phyloP scores from a whole-genome alignment of 2,797 vertebrate genomes.

The Centroberyx gerrardi region DNA sequence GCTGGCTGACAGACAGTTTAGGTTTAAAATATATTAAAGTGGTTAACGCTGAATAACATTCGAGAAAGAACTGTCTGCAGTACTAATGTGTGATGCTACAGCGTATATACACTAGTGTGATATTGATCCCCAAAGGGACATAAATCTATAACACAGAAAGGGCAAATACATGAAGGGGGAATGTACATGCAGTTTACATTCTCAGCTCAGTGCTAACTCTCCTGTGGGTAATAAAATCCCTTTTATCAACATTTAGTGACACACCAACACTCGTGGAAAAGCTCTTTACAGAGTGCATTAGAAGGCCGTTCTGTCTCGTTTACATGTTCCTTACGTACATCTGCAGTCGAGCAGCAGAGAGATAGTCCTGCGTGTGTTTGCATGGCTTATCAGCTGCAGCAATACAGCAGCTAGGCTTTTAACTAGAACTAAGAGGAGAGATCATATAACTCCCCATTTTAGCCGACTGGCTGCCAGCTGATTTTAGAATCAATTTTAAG shows the following conservation, averaged over 20 bases:
- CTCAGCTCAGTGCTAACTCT: constrained; percentile 26
- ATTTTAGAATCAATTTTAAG: not conserved
- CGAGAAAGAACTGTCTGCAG: too few species aligned
- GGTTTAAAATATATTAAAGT: not conserved
- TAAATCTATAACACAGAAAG: not conserved
- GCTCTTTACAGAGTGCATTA: constrained; percentile 56
- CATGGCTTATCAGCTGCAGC: constrained; percentile 29
- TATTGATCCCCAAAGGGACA: not conserved
- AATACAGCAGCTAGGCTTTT: constrained; percentile 50
- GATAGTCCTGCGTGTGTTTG: constrained; percentile 28
- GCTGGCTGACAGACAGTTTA: not conserved
- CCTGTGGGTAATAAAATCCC: constrained; percentile 43
- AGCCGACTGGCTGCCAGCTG: not conserved
- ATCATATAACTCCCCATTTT: constrained; percentile 11
- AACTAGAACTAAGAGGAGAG: constrained; percentile 18
- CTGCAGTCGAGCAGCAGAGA: constrained; percentile 16
- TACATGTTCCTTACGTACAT: constrained; percentile 44
- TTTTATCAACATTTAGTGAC: constrained; percentile 39
- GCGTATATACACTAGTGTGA: too few species aligned
- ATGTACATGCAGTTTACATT: not conserved
- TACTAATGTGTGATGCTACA: too few species aligned
- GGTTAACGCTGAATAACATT: not conserved
- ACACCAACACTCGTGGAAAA: constrained; percentile 28
- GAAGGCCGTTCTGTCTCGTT: constrained; percentile 36
- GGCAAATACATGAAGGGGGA: not conserved